These are phyloP conservation scores for Murina feae DNA, from an alignment of 2,113 vertebrate genomes.

Conservation along the genomic window DNA sequence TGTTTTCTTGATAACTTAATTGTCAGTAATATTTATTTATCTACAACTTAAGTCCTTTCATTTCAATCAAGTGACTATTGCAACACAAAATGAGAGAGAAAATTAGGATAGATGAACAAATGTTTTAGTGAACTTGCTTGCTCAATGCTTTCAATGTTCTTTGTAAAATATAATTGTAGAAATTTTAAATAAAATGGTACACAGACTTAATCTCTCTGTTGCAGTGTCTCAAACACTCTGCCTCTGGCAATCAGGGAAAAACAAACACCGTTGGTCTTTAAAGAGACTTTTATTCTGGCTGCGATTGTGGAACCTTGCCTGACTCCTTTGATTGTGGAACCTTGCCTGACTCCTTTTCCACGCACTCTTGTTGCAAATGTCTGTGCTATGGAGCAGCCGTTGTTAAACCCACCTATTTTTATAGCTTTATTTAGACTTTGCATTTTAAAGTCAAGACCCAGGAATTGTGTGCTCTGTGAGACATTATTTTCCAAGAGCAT, in stretches of 20 bases:
- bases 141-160: slow-evolving; percentile 10
- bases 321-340: slow-evolving; percentile 6
- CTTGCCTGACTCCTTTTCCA: slow-evolving; percentile 6
- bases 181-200: not conserved
- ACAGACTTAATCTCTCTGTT: not conserved
- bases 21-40: not conserved
- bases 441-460: not conserved
- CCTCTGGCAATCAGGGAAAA: not conserved
- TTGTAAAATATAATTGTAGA: slow-evolving; percentile 17
- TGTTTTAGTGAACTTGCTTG: not conserved
- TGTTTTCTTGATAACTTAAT: not conserved
- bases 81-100: not conserved
- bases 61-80: not conserved
- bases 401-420: not conserved
- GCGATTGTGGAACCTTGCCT: not conserved
- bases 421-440: not conserved
- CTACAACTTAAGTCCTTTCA: not conserved
- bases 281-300: slow-evolving; percentile 8
- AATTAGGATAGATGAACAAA: not conserved
- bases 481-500: not conserved
- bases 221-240: not conserved
- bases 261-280: not conserved
- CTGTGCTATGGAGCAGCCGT: not conserved
- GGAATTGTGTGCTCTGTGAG: not conserved
- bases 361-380: not conserved